Evolutionary conservation across 92 coral and sea anemone genomes (phyloP), one percentile per base, ranked within the genome.

Genomic region (Micromussa lordhowensis): DNA sequence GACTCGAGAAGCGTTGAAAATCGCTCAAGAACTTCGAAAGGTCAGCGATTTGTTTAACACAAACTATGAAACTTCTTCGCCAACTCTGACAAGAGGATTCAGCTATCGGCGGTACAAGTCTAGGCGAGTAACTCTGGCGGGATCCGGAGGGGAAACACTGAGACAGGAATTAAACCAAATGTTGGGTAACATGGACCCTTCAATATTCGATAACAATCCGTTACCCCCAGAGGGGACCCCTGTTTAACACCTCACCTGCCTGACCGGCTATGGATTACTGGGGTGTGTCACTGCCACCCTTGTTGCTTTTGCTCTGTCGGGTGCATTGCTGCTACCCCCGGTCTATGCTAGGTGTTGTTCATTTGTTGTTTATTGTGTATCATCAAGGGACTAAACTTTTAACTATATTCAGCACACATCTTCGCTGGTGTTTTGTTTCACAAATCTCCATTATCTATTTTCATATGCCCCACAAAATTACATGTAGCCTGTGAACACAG

Each of bases 21-120:
- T 92, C 15, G 94, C 94, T 6, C 82, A 85, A 59, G 81, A 85
- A 82, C 90, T 92, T 61, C 89, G 87, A 51, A 84, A 61, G 82
- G 94, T 71, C 68, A 92, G 94, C 77, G 94, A 92, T 78, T 31
- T 64, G 49, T 79, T 92, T 17, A 73, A 83, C 76, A 83, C 88
- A 44, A 88, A 63, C 64, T 91, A 91, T 69, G 64, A 77, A 40
- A 16, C 22, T 24, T 44, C 82, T 3, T 68, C 69, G 7, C 55
- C 83, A 7, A 79, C 82, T 10, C 26, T 22, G 34, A 77, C 38
- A 40, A 54, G 32, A 21, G 76, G 5, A 36, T 75, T 59, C n/a
- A 63, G 38, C 16, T 71, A 38, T 16, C 32, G 48, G 53, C 32
- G 54, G 10, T 77, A n/a, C 48, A 74, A 36, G 81, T 75, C 88